Evolutionary conservation across 2,113 vertebrate genomes (phyloP).

Genomic region (Sigmodon hispidus): DNA sequence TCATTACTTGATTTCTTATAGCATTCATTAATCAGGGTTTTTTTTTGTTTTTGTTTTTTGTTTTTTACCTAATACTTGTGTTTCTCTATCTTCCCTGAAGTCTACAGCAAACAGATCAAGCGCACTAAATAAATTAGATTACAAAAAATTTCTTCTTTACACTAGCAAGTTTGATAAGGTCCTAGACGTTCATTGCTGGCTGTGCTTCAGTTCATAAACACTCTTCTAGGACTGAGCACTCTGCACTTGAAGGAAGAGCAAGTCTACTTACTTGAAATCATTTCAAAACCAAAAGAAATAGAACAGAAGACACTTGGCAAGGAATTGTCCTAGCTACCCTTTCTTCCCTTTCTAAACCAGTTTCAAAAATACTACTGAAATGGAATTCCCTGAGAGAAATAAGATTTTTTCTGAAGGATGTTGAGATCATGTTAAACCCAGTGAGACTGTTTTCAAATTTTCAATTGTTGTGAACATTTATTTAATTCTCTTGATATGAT

Average conservation of each 20-base stretch:
- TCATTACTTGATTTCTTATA: background rate
- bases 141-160: background rate
- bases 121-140: background rate
- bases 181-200: background rate
- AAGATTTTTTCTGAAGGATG: slow-evolving; percentile 68
- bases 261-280: slow-evolving; percentile 12
- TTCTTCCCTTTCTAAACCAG: background rate
- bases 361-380: slow-evolving; percentile 57
- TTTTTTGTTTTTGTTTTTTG: too few species aligned
- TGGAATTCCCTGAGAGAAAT: slow-evolving; percentile 47
- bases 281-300: slow-evolving; percentile 25
- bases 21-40: background rate
- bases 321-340: slow-evolving; percentile 48
- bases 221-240: background rate
- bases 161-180: background rate
- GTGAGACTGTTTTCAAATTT: slow-evolving; percentile 71
- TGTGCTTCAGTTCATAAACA: slow-evolving; percentile 25
- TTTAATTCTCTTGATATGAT: slow-evolving; percentile 67
- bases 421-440: slow-evolving; percentile 67
- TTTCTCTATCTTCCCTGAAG: background rate
- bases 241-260: slow-evolving; percentile 49
- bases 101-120: slow-evolving; percentile 26
- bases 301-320: slow-evolving; percentile 30
- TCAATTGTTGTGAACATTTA: slow-evolving; percentile 76
- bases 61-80: background rate